phyloP scores from a whole-genome alignment of 92 coral and sea anemone species.

The Montipora capitata region DNA sequence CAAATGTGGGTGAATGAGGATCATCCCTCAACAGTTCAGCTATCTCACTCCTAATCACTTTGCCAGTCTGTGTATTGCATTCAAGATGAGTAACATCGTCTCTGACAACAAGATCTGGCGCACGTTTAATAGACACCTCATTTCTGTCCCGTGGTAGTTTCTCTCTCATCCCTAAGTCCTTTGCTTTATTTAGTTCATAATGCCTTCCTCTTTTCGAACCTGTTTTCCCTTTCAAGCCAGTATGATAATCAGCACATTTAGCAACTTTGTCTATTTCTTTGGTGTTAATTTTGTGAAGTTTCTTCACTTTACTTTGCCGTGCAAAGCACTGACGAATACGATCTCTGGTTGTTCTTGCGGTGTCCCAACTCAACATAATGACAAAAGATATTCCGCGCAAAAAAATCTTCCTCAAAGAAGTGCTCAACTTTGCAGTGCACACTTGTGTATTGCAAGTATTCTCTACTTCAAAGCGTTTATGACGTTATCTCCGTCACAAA shows the following conservation, averaged over 20 bases:
- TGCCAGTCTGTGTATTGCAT: background rate
- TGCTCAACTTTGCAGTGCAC: background rate
- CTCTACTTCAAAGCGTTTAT: background rate
- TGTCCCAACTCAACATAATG: background rate
- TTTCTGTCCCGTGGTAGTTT: background rate
- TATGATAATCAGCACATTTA: background rate
- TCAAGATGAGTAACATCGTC: too few relatives aligned
- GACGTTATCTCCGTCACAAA: slow-evolving; percentile 9
- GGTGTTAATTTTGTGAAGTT: background rate
- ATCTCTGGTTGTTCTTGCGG: background rate
- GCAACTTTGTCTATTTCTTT: slow-evolving; percentile 1
- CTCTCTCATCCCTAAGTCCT: background rate
- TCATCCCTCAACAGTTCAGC: background rate
- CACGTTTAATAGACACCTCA: too few relatives aligned
- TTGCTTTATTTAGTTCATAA: background rate
- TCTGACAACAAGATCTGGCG: too few relatives aligned
- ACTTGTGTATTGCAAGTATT: background rate
- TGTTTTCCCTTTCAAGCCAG: background rate
- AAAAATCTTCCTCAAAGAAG: background rate
- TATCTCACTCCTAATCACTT: background rate
- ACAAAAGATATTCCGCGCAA: background rate
- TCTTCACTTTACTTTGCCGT: slow-evolving; percentile 4
- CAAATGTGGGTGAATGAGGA: background rate
- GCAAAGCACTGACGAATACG: background rate
- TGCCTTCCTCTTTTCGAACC: background rate